Evolutionary conservation across 2,113 vertebrate genomes (phyloP), one percentile per base, ranked within the genome.

Genomic region (Illadopsis cleaveri): DNA sequence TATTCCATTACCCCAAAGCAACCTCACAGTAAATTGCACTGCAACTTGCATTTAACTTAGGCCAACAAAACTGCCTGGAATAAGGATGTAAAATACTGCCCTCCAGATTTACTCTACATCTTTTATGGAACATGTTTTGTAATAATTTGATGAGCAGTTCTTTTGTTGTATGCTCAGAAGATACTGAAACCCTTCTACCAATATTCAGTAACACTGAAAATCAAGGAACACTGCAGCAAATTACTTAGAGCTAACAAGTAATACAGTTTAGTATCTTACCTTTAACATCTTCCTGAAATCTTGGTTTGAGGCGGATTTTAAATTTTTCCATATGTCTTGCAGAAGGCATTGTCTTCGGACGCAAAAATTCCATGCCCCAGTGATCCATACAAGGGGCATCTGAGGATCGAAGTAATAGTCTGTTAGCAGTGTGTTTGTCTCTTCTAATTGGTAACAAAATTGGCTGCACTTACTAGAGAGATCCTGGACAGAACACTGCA

Each of bases 321-420:
- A 56, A 64, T 33, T 35, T 37, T 31, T 11, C 96, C 95, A 82
- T 42, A 82, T 72, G 42, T 97, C 96, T 70, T 94, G 28, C 47
- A 97, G 64, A 89, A 97, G 72, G 50, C 8, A 23, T 42, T 95
- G 9, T 77, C 93, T 94, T 65, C 72, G 88, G 48, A 97, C 15
- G 0, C 0, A 7, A 28, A 97, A 89, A 37, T 0, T 0, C 81
- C 80, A 94, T 3, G 0, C 0, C 6, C 3, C 0, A 1, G 0
- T 0, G 3, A 0, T 0, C 1, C 0, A 0, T 2, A 0, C 0
- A 12, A 2, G 0, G 12, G 0, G 0, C 9, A 1, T 0, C 91
- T 81, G 58, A 79, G 75, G 56, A 88, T 72, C 28, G 50, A 95
- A 62, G 33, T 15, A 76, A 45, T n/a, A 40, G 48, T 40, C 15